phyloP scores from a whole-genome alignment of 92 coral and sea anemone species.

The Chrysogorgia sp. region DNA sequence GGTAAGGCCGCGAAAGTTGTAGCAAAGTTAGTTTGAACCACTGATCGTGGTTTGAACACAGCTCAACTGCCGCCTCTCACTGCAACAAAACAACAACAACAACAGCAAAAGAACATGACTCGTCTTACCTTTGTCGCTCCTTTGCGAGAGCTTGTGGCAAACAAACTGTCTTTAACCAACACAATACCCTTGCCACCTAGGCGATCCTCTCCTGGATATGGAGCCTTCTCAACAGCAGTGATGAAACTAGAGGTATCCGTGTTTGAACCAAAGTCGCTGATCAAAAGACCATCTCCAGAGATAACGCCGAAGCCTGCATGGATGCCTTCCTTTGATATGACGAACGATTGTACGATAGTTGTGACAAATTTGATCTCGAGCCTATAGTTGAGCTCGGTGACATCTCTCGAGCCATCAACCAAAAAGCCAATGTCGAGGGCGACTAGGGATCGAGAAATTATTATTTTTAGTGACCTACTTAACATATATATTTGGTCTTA shows the following conservation, averaged over 20 bases:
- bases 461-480: too few relatives aligned
- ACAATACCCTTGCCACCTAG: slow-evolving; percentile 34
- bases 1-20: too few relatives aligned
- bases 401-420: slow-evolving; percentile 82
- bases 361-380: slow-evolving; percentile 72
- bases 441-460: slow-evolving; percentile 62
- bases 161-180: slow-evolving; percentile 22
- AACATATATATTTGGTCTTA: too few relatives aligned
- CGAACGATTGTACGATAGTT: slow-evolving; percentile 69
- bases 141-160: slow-evolving; percentile 41
- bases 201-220: slow-evolving; percentile 31
- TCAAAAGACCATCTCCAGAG: slow-evolving; percentile 38
- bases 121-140: slow-evolving; percentile 27
- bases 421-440: slow-evolving; percentile 87
- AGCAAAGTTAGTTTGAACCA: too few relatives aligned
- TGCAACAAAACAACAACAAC: neutral
- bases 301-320: slow-evolving; percentile 77
- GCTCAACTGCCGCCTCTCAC: too few relatives aligned
- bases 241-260: slow-evolving; percentile 33
- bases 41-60: too few relatives aligned
- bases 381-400: slow-evolving; percentile 81
- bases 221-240: slow-evolving; percentile 17
- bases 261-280: slow-evolving; percentile 37
- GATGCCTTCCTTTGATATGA: slow-evolving; percentile 81
- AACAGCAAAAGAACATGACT: neutral